Evolutionary conservation across 2,113 vertebrate species (phyloP), one percentile per base, ranked within the genome.

Genomic region (Coracopsis vasa): DNA sequence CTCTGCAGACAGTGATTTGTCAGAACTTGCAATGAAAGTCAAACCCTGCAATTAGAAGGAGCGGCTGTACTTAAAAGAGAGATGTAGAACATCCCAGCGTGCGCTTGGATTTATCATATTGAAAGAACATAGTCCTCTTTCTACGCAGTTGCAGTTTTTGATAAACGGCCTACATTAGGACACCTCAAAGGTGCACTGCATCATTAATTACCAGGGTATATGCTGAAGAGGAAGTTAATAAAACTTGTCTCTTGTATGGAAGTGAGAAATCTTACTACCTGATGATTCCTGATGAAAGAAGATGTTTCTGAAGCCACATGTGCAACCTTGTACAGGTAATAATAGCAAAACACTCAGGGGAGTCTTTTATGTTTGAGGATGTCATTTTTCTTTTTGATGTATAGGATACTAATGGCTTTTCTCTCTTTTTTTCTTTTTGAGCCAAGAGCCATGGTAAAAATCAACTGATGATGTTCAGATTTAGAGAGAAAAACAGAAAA

Each of bases 381-480:
- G 84, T 92, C 3, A 96, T 97, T 96, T 97, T 97, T 98, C 95
- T 97, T 96, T 95, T 90, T 97, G 96, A 97, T 98, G 95, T 97
- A 97, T 98, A 90, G 82, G 73, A 78, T 93, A 91, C 85, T 95
- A 94, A 96, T 96, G 90, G 93, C 13, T 94, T 95, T 95, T 89
- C 11, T 92, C 24, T 62, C 10, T 4, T 39, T 45, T 39, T 37
- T 33, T 91, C 65, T 58, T 72, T 45, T 23, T n/a, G 14, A 82
- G 65, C 53, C 88, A 58, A 82, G 65, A 53, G 45, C 62, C 84
- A 41, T 75, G 48, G 86, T 83, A 88, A 90, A 97, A 95, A 95
- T 94, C 84, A 88, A 75, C 94, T n/a, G 64, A 92, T 87, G 78
- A 69, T 0, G 21, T 42, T 92, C 41, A 73, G 66, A 96, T 84